Conservation (phyloP, 2,113 vertebrate genomes). For the Cynocephalus volans region DNA sequence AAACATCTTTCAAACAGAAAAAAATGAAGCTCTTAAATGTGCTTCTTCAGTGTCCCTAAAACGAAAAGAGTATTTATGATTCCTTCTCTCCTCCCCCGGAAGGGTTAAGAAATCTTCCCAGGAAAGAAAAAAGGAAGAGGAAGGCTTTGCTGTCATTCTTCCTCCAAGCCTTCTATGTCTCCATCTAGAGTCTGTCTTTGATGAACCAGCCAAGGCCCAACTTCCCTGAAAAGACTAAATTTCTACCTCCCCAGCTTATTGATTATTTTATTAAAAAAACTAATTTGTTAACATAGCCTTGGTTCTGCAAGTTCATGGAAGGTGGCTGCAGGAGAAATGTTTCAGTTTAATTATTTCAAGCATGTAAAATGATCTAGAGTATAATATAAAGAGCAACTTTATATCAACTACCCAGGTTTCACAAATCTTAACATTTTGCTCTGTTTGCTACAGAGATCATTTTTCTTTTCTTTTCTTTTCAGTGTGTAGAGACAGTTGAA, state of each 20-base stretch:
- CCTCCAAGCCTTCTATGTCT: neutral
- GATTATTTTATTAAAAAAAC: neutral
- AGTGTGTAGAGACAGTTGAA: no score
- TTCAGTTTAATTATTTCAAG: neutral
- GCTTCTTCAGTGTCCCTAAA: neutral
- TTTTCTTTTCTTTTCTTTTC: no score
- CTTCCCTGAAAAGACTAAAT: neutral
- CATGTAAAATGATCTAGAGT: neutral
- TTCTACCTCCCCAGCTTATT: neutral
- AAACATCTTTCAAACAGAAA: neutral
- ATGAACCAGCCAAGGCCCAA: neutral
- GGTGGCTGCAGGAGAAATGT: neutral
- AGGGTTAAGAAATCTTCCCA: neutral
- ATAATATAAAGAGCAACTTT: conserved; percentile 2
- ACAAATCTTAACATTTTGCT: neutral
- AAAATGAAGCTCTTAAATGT: neutral
- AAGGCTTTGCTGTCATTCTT: neutral
- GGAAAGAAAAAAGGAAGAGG: neutral
- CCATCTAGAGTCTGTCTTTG: neutral
- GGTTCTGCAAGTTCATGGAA: neutral
- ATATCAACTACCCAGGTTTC: neutral
- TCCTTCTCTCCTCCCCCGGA: neutral
- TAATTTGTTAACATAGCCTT: neutral
- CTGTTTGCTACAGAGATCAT: neutral
- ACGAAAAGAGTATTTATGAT: neutral